Percentiles rank a stretch among this genome's conserved stretches.
Evolutionary conservation across 2,797 vertebrate genomes (phyloP).

Genomic region (Oreochromis mossambicus): DNA sequence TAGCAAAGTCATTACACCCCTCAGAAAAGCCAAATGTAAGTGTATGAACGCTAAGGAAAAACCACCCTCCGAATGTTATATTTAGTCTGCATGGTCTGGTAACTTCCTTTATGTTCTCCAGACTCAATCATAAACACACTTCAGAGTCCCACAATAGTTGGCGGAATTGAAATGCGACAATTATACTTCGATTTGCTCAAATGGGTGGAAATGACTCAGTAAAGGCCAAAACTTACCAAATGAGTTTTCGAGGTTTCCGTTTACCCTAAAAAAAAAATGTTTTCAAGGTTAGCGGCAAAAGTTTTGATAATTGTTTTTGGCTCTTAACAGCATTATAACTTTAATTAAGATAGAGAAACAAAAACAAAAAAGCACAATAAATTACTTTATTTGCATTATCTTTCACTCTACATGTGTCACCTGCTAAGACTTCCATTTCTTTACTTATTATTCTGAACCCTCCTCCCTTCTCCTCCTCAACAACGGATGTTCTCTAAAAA

Average conservation of each 20-base stretch:
- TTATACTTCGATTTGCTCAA: constrained; percentile 36
- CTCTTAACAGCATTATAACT: not conserved
- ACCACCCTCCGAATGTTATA: constrained; percentile 56
- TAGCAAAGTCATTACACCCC: constrained; percentile 35
- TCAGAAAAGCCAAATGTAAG: constrained; percentile 30
- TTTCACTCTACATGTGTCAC: not conserved
- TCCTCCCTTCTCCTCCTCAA: not conserved
- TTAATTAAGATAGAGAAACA: not conserved
- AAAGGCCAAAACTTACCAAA: constrained; percentile 14
- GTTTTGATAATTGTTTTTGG: not conserved
- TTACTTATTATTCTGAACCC: not conserved
- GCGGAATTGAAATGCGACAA: constrained; percentile 39
- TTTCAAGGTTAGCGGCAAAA: not conserved
- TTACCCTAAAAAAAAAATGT: not conserved
- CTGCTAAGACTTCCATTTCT: not conserved
- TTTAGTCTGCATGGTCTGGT: constrained; percentile 61
- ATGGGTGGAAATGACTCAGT: constrained; percentile 19
- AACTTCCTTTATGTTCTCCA: constrained; percentile 56
- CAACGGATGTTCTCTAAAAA: not conserved
- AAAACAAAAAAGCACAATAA: not conserved
- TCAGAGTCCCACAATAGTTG: constrained; percentile 38
- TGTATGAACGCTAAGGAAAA: constrained; percentile 5
- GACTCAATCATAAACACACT: constrained; percentile 58
- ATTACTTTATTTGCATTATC: not conserved
- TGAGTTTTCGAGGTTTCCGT: constrained; percentile 1